Percentiles rank a stretch among this genome's conserved stretches.
phyloP scores from a whole-genome alignment of 2,888 invertebrate genomes.

The Rhimphoctona megacephalus region DNA sequence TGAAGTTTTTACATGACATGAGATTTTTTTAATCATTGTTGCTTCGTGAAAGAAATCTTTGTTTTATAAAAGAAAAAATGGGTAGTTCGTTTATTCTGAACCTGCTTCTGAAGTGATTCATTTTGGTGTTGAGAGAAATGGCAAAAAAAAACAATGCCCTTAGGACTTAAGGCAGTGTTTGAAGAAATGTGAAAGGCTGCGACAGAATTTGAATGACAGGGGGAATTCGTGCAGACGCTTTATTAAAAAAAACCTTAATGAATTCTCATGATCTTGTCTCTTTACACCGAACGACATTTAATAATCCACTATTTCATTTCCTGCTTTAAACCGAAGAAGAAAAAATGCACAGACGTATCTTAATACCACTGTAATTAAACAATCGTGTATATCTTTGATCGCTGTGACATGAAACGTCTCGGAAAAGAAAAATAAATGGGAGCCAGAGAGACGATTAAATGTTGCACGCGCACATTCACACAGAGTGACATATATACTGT shows the following conservation, averaged over 20 bases:
- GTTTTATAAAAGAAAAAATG: not conserved
- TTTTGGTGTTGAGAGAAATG: not conserved
- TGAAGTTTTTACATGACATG: not conserved
- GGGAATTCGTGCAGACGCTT: not conserved
- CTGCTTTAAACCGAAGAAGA: not conserved
- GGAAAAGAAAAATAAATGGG: not conserved
- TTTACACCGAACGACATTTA: conserved; percentile 34
- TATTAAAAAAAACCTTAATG: conserved; percentile 50
- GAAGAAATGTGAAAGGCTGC: not conserved
- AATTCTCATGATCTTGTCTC: conserved; percentile 34
- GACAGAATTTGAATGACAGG: not conserved
- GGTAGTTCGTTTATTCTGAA: not conserved
- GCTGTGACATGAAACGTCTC: conserved; percentile 1
- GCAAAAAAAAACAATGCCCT: not conserved
- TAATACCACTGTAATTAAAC: conserved; percentile 26
- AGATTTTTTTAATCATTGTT: not conserved
- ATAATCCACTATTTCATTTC: conserved; percentile 48
- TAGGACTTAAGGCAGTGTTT: not conserved
- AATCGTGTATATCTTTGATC: conserved; percentile 6
- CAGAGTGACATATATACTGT: not conserved
- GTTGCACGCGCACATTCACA: not conserved
- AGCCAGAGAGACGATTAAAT: conserved; percentile 21
- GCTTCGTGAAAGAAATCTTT: not conserved
- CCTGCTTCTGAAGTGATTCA: not conserved
- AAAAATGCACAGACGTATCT: conserved; percentile 16